Evolutionary conservation across 2,888 invertebrate genomes (phyloP), one percentile per base, ranked within the genome.

Genomic region (Plagiodera versicolora): DNA sequence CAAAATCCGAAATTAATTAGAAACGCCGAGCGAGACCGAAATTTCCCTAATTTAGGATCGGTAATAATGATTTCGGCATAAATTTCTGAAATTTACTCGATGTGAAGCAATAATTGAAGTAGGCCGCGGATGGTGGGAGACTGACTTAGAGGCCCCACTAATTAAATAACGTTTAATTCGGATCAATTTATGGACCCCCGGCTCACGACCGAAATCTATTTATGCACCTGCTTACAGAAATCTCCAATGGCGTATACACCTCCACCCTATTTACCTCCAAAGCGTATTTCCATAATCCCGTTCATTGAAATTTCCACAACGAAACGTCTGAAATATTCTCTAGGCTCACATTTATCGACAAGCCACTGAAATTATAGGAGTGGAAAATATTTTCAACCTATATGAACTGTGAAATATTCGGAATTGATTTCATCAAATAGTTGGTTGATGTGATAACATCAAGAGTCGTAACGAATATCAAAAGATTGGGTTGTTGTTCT

Each of bases 81-180:
- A 73, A 72, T 74, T 72, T 70, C 65, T 71, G 72, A 73, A 74
- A 73, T 74, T 71, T 72, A 74, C 66, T 70, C 67, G 39, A 39
- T 65, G 71, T 70, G 71, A 69, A 71, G 68, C 67, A 67, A 68
- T 70, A 70, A 70, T 68, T 70, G 67, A 68, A 71, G 63, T 64
- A 58, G 57, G 57, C 60, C 32, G 58, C 39, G 61, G 24, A 24
- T 5, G 24, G 24, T 3, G 24, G 24, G 24, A 24, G 64, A 56
- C 64, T 65, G 45, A 50, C 56, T 66, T 68, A 67, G 65, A 68
- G 70, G 70, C 66, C 60, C 49, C 44, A 53, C 69, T 75, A 76
- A 76, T 76, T 75, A 76, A 74, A 75, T 74, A 73, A 71, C 74
- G 74, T 74, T 75, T 74, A 74, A 75, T 76, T 76, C 68, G 69